Evolutionary conservation across 2,797 vertebrate genomes (phyloP).

Genomic region (Tamandua tetradactyla): DNA sequence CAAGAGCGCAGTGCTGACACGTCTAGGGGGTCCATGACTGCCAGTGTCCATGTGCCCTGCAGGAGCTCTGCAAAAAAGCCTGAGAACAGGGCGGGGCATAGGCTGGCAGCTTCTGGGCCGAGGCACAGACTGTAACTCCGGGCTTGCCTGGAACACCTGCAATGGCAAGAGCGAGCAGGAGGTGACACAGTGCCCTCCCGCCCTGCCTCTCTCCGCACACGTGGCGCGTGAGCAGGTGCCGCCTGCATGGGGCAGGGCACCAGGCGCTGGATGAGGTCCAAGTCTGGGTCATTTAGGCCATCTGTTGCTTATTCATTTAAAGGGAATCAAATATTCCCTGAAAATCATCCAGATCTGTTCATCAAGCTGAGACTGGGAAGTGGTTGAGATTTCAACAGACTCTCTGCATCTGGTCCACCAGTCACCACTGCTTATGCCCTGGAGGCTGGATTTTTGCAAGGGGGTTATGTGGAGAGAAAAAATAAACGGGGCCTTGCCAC

Average conservation of each 20-base stretch:
- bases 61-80: neutral
- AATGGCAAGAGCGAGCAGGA: conserved; percentile 55
- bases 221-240: neutral
- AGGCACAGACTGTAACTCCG: neutral
- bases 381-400: neutral
- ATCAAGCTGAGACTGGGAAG: neutral
- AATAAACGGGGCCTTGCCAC: neutral
- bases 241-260: neutral
- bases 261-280: neutral
- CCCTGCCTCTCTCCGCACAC: neutral
- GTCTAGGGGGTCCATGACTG: fast-evolving
- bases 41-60: fast-evolving
- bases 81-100: conserved; percentile 14
- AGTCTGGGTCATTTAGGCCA: neutral
- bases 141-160: neutral
- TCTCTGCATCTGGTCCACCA: neutral
- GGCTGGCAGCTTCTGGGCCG: conserved; percentile 44
- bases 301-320: neutral
- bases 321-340: neutral
- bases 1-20: neutral
- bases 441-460: neutral
- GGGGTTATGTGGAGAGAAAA: neutral
- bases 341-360: neutral
- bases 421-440: neutral
- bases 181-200: conserved; percentile 30